phyloP scores from a whole-genome alignment of 2,113 vertebrate species.

The Laticauda laticaudata region DNA sequence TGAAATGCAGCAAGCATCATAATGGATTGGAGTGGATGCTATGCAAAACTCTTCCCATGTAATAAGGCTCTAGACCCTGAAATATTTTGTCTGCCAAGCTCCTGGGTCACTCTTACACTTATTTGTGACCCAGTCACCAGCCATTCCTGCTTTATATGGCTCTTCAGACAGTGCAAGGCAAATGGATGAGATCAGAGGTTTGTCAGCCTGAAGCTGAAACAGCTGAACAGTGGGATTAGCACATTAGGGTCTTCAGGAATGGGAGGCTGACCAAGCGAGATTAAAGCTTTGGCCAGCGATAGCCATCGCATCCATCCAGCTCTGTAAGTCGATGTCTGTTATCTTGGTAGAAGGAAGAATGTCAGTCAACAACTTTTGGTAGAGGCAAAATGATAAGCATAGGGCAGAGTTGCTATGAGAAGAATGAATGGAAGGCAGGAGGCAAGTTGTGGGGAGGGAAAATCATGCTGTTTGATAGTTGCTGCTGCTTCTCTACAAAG shows the following conservation, averaged over 20 bases:
- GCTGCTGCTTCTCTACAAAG: background rate
- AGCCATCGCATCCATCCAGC: background rate
- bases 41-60: background rate
- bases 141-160: constrained; percentile 6
- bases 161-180: constrained; percentile 40
- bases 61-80: constrained; percentile 17
- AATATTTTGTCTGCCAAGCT: constrained; percentile 32
- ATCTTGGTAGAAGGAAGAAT: background rate
- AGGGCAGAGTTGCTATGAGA: background rate
- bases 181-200: constrained; percentile 40
- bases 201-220: constrained; percentile 26
- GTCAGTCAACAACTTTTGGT: background rate
- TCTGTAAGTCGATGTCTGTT: background rate
- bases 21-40: background rate
- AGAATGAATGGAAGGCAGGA: background rate
- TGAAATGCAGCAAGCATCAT: background rate
- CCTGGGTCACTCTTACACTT: background rate
- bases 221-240: constrained; percentile 34
- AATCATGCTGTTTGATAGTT: background rate
- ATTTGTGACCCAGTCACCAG: background rate
- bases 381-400: background rate
- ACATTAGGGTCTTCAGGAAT: constrained; percentile 33
- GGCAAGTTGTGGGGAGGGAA: background rate
- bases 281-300: constrained; percentile 21
- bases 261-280: background rate